These are phyloP conservation scores for Tupiocoris notatus DNA, from an alignment of 2,888 invertebrate species.

Conservation along the genomic window DNA sequence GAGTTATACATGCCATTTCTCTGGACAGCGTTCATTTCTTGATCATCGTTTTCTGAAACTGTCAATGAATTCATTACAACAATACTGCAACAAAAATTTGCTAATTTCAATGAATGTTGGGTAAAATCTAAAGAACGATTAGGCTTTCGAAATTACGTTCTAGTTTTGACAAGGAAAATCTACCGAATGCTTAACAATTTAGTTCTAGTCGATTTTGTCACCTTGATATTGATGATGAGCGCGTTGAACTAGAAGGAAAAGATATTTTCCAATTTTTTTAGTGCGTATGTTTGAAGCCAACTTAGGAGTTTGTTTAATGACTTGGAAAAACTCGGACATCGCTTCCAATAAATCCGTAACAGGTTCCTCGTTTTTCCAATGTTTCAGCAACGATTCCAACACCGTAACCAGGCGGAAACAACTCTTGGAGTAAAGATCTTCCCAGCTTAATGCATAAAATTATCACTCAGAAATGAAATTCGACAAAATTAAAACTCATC, in stretches of 20 bases:
- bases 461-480: neutral
- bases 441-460: conserved; percentile 16
- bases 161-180: too few relatives aligned
- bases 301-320: conserved; percentile 9
- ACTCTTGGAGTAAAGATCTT: neutral
- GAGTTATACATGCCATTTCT: neutral
- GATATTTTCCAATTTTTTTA: neutral
- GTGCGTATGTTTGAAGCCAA: neutral
- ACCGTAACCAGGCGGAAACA: neutral
- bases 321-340: conserved; percentile 16
- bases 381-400: neutral
- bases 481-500: neutral
- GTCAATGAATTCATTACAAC: too few relatives aligned
- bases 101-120: too few relatives aligned
- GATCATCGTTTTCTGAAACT: neutral
- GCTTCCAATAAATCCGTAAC: neutral
- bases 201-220: neutral
- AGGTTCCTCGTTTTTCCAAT: neutral
- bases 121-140: too few relatives aligned
- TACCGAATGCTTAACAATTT: too few relatives aligned
- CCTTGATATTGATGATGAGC: conserved; percentile 7
- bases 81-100: too few relatives aligned
- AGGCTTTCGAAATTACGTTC: too few relatives aligned
- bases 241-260: conserved; percentile 6
- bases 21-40: neutral